phyloP scores from a whole-genome alignment of 2,113 vertebrate genomes.

The Ginglymostoma cirratum region DNA sequence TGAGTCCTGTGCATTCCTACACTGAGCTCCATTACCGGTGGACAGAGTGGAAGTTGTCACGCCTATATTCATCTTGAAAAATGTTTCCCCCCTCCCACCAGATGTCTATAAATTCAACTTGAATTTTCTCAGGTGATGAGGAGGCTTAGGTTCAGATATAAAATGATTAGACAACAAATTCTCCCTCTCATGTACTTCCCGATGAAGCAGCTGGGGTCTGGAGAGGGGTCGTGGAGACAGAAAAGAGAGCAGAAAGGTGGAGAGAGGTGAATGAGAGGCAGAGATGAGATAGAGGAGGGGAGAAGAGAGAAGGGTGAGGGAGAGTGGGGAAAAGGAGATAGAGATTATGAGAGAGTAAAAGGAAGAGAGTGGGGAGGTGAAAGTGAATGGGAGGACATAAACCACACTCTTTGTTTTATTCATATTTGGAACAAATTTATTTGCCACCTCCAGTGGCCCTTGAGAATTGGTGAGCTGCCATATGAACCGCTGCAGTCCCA shows the following conservation, averaged over 20 bases:
- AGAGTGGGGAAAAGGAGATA: background rate
- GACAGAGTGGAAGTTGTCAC: background rate
- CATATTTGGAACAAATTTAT: no score
- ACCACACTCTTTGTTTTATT: no score
- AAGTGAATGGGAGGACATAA: no score
- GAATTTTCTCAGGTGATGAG: background rate
- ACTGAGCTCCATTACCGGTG: background rate
- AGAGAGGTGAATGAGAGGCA: background rate
- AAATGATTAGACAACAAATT: background rate
- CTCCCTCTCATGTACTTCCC: background rate
- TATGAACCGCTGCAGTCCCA: no score
- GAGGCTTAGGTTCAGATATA: background rate
- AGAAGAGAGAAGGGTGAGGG: constrained; percentile 39
- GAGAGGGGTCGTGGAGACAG: background rate
- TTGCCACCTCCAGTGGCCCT: no score
- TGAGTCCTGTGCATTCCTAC: background rate
- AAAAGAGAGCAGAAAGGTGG: background rate
- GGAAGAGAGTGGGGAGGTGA: no score
- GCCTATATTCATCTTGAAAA: background rate
- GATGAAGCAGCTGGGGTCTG: background rate
- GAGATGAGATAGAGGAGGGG: constrained; percentile 8
- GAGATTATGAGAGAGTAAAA: no score
- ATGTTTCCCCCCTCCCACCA: background rate
- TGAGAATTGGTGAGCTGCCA: no score
- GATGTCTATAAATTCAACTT: background rate